These are phyloP conservation scores for Drosophila helvetica DNA, from an alignment of 2,888 invertebrate genomes.

Conservation along the genomic window DNA sequence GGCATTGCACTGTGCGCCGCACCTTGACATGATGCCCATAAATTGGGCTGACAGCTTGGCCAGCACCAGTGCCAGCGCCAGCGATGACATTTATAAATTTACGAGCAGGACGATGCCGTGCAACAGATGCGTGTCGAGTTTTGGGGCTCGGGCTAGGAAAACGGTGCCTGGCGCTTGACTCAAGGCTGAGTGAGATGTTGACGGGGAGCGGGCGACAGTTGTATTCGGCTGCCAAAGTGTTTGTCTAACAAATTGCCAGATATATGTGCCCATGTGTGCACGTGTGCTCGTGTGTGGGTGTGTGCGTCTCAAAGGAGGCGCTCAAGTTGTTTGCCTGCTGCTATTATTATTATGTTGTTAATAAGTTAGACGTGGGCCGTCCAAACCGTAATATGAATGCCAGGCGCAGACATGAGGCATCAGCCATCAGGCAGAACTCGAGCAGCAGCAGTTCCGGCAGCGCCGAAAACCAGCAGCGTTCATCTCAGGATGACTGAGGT, in stretches of 20 bases:
- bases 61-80: conserved; percentile 11
- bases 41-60: conserved; percentile 50
- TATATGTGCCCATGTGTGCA: conserved; percentile 8
- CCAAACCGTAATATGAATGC: conserved; percentile 30
- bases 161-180: background rate
- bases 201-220: background rate
- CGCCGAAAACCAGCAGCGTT: background rate
- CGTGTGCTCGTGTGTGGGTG: background rate
- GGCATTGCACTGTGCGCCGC: conserved; percentile 29
- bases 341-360: conserved; percentile 60
- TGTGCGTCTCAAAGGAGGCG: background rate
- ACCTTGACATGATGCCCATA: conserved; percentile 58
- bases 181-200: background rate
- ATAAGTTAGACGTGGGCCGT: conserved; percentile 59
- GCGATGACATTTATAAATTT: conserved; percentile 65
- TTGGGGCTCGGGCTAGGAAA: background rate
- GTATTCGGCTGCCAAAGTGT: conserved; percentile 28
- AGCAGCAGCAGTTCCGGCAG: conserved; percentile 37
- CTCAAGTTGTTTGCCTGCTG: conserved; percentile 41
- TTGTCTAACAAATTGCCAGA: conserved; percentile 63
- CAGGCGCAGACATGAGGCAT: background rate
- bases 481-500: no score
- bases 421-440: background rate
- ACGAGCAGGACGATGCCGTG: conserved; percentile 43
- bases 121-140: conserved; percentile 56